A percentile compares a stretch with the other conserved stretches of the same genome.
phyloP scores from a whole-genome alignment of 2,888 invertebrate genomes.

The Tetranychus piercei region DNA sequence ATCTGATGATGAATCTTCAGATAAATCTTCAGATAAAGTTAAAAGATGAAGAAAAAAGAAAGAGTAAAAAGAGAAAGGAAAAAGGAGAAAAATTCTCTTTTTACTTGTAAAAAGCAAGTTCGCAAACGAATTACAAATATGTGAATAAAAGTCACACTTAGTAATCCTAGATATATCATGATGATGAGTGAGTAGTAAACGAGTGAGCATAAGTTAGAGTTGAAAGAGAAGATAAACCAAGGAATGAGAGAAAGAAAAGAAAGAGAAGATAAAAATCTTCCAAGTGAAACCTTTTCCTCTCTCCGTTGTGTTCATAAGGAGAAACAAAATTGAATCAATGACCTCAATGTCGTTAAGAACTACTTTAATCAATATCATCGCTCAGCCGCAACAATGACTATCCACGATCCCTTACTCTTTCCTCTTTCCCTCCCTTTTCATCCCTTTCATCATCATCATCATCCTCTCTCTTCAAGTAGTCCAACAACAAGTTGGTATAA shows the following conservation, averaged over 20 bases:
- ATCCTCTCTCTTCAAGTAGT: neutral
- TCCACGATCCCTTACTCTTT: neutral
- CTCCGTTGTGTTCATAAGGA: neutral
- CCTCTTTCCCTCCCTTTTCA: conserved; percentile 2
- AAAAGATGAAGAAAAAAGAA: too few relatives aligned
- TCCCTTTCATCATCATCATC: neutral
- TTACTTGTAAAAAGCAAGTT: too few relatives aligned
- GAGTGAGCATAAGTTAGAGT: too few relatives aligned
- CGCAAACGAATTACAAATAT: too few relatives aligned
- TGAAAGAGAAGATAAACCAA: neutral
- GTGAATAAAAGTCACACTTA: too few relatives aligned
- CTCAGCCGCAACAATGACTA: conserved; percentile 9
- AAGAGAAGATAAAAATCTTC: neutral
- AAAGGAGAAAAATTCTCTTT: too few relatives aligned
- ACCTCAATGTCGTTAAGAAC: neutral
- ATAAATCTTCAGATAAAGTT: too few relatives aligned
- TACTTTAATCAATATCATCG: neutral
- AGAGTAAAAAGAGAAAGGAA: too few relatives aligned
- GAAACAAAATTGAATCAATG: neutral
- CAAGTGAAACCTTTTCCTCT: neutral
- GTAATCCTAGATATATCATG: too few relatives aligned
- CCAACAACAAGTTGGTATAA: conserved; percentile 2
- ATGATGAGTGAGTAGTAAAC: too few relatives aligned
- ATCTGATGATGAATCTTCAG: too few relatives aligned
- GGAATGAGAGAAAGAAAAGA: neutral